phyloP scores from a whole-genome alignment of 1,140 invertebrate genomes.

The Saccostrea cuccullata region DNA sequence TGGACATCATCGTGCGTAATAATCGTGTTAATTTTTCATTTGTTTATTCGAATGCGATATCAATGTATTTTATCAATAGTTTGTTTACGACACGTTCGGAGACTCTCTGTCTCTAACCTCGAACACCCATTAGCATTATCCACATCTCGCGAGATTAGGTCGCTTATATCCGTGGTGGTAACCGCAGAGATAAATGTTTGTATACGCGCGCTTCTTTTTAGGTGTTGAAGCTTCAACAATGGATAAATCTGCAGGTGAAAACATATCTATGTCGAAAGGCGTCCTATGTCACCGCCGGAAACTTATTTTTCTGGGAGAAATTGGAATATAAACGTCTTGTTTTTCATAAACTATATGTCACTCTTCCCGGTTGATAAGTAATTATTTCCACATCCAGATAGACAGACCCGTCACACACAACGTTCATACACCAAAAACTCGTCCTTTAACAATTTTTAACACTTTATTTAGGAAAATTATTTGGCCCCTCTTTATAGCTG shows the following conservation, averaged over 20 bases:
- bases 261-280: neutral
- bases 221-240: slow-evolving; percentile 22
- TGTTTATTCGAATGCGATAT: slow-evolving; percentile 13
- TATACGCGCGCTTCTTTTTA: slow-evolving; percentile 13
- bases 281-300: slow-evolving; percentile 1
- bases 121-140: neutral
- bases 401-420: neutral
- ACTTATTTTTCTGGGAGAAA: slow-evolving; percentile 9
- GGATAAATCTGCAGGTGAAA: slow-evolving; percentile 21
- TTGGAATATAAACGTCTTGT: slow-evolving; percentile 20
- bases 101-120: slow-evolving; percentile 9
- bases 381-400: neutral
- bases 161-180: slow-evolving; percentile 6
- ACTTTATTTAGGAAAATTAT: neutral
- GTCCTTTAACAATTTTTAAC: neutral
- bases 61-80: slow-evolving; percentile 6
- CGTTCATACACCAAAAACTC: neutral
- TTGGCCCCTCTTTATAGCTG: neutral
- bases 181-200: slow-evolving; percentile 33
- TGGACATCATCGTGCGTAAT: slow-evolving; percentile 23
- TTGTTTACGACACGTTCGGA: slow-evolving; percentile 32
- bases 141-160: slow-evolving; percentile 22
- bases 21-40: slow-evolving; percentile 10
- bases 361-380: neutral
- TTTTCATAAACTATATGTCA: slow-evolving; percentile 8